phyloP scores from a whole-genome alignment of 2,113 vertebrate genomes.

The Pristiophorus japonicus region DNA sequence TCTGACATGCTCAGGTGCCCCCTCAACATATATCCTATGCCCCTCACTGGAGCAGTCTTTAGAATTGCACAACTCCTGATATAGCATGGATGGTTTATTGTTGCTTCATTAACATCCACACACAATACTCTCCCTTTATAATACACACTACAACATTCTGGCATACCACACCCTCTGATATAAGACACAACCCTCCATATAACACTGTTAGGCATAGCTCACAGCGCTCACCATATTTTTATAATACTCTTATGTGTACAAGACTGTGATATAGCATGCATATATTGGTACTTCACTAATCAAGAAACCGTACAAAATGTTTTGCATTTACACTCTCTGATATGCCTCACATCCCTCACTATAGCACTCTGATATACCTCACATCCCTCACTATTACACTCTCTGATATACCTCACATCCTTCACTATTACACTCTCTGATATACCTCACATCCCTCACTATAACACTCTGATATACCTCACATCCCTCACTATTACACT shows the following conservation, averaged over 20 bases:
- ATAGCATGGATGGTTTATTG: background rate
- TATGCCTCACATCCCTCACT: background rate
- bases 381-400: too few relatives aligned
- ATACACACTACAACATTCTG: background rate
- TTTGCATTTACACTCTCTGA: background rate
- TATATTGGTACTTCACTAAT: background rate
- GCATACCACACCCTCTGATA: background rate
- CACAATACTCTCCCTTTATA: background rate
- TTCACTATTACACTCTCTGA: too few relatives aligned
- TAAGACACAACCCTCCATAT: background rate
- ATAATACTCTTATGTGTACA: background rate
- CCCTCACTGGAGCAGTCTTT: background rate
- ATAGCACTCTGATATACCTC: background rate
- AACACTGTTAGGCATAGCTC: background rate
- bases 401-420: too few relatives aligned
- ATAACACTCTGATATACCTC: too few relatives aligned
- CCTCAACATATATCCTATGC: background rate
- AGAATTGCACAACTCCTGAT: background rate
- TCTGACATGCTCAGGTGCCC: background rate
- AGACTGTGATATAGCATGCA: background rate
- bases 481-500: too few relatives aligned
- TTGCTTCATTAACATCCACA: background rate
- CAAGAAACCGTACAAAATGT: background rate
- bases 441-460: too few relatives aligned
- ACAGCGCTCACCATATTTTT: background rate